Percentiles rank a stretch among this genome's conserved stretches.
phyloP scores from a whole-genome alignment of 2,888 invertebrate species.

The Agonopterix subpropinquella region DNA sequence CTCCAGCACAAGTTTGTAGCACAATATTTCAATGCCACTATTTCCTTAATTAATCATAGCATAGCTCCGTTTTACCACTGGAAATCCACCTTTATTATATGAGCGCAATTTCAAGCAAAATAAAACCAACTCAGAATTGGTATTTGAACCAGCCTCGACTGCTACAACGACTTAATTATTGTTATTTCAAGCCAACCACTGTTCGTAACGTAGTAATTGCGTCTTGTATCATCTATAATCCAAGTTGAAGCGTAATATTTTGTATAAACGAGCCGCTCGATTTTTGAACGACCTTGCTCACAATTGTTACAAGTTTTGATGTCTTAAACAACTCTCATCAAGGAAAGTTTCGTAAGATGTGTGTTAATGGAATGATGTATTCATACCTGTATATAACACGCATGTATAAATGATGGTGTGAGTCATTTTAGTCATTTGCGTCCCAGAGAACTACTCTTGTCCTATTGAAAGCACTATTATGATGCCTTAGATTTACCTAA shows the following conservation, averaged over 20 bases:
- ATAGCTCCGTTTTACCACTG: not conserved
- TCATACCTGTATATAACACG: too few species aligned
- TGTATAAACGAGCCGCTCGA: conserved; percentile 45
- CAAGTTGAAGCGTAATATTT: conserved; percentile 42
- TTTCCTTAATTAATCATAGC: too few species aligned
- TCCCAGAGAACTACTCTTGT: too few species aligned
- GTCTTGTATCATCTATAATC: conserved; percentile 46
- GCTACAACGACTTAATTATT: conserved; percentile 12
- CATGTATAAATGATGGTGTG: too few species aligned
- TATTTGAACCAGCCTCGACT: conserved; percentile 22
- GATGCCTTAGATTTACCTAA: too few species aligned
- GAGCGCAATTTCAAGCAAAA: conserved; percentile 11
- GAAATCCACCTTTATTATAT: conserved; percentile 1
- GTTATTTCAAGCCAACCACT: conserved; percentile 17
- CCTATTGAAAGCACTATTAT: too few species aligned
- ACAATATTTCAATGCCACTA: too few species aligned
- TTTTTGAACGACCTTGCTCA: conserved; percentile 40
- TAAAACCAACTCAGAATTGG: conserved; percentile 23
- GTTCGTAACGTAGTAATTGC: conserved; percentile 43
- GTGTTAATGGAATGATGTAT: conserved; percentile 10
- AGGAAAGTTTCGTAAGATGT: conserved; percentile 32
- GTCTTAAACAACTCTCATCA: conserved; percentile 22
- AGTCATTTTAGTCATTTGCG: too few species aligned
- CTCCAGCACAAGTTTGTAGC: too few species aligned
- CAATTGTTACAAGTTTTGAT: conserved; percentile 33